Base-by-base conservation (phyloP, 1,140 invertebrate species). In the Triops cancriformis region DNA sequence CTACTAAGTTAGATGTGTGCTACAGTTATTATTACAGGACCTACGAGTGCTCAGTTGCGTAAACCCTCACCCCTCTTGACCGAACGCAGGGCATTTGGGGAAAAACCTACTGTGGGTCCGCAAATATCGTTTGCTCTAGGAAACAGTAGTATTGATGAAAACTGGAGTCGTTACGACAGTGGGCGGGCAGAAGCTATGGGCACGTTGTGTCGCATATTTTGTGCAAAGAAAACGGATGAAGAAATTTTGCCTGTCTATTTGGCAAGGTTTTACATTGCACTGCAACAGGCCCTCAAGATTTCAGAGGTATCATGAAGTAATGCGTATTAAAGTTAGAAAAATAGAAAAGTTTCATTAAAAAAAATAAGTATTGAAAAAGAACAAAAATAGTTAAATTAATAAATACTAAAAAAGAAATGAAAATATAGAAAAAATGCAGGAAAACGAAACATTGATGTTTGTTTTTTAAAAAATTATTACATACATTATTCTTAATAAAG, bases 131-230 rank as follows among this genome's bases (percentile, higher is more conserved):
- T 64, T 4, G 51, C 51, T n/a, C 10, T 64, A 23, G 51, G 51
- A 64, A 64, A 64, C 51, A 64, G 51, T 18, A 64, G 51, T 64
- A 6, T 23, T 14, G 51, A 64, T n/a, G 51, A 64, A 14, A 64
- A 64, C 23, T 64, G 51, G 51, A 23, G 51, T 64, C 51, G 82
- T 73, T 85, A 85, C 82, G 90, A 93, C 82, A 89, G 90, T 80
- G 98, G 98, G 2, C 88, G 94, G 81, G 97, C 98, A 0, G 96
- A 98, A 86, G 97, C 98, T 3, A 88, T 98, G 80, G 97, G 96
- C 1, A 92, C 96, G 7, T 85, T 99, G 6, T 98, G 96, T 85
- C 88, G 96, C 82, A 96, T 99, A 81, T 94, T 99, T 82, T 98
- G 96, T 85, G 91, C 96, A 0, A 98, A 98, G 84, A 96, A 96